Base-by-base conservation (phyloP, 2,113 vertebrate species). In the Nanorana parkeri region DNA sequence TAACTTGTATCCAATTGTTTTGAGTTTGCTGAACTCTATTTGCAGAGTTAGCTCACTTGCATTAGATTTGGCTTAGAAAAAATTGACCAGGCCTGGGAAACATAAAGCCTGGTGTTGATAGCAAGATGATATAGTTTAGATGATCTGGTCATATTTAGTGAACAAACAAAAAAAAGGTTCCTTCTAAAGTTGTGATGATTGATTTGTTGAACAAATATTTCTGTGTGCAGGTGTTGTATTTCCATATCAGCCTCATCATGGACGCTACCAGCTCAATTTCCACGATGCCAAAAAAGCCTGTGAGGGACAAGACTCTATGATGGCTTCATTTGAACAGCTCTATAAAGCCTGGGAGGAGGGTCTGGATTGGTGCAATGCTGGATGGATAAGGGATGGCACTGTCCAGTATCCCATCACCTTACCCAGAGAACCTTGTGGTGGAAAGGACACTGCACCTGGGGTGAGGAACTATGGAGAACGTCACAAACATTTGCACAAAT, bases 271-370 rank as follows among this genome's bases (percentile, higher is more conserved):
- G 29, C 92, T 95, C 78, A 97, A 94, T 87, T 99, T 96, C 90
- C 90, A 90, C 0, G 91, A 90, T 84, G 97, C 96, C 11, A 89
- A 96, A 66, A 85, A 47, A 81, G 93, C 85, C 0, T 99, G 97
- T 54, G 89, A 86, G 85, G 92, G 93, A 32, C 97, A 99, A 84
- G 96, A 91, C 0, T 92, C 96, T 0, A 85, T 92, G 29, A 89
- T 98, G 19, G 96, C 97, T 47, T 95, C 93, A 3, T 97, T 96
- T 2, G 92, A 95, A 83, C 97, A 98, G 92, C 92, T 98, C 51
- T 94, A 94, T 86, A 88, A 90, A 83, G 91, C 95, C 58, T 98
- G 96, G 96, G 93, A 92, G 17, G 94, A 96, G 47, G 96, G 96
- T 0, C 84, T 98, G 83, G 91, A 96, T 87, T 97, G 96, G 95